Base-by-base conservation (phyloP, 2,797 vertebrate species). In the Eospalax fontanierii region DNA sequence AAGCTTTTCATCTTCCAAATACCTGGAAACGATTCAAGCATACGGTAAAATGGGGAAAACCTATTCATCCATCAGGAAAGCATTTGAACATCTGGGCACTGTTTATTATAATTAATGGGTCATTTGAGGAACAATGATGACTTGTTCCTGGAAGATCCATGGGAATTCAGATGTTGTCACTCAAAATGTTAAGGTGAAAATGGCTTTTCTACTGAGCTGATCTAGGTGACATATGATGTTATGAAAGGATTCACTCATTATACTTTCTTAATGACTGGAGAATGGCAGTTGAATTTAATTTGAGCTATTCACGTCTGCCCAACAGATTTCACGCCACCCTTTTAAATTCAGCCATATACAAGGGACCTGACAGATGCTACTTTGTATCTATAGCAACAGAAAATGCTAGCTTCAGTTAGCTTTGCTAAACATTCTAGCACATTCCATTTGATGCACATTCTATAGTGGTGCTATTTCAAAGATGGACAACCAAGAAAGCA, bases 221-320 rank as follows among this genome's bases (percentile, higher is more conserved):
- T 5, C 70, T 73, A 59, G 46, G 43, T 30, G 68, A 78, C 68
- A 87, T 57, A 87, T 94, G 83, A 43, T 73, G 46, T 57, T 78
- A 87, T 89, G 24, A 73, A 93, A 83, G 85, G 3, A 83, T 61
- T 87, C 92, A 95, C 83, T 83, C 81, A 38, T 94, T 95, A 54
- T 80, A 97, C 43, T 96, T 65, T 83, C 28, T 21, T 97, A 96
- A 96, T 96, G 95, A 96, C 89, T 95, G 68, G 81, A 95, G 84
- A 89, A 88, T 88, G 15, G 79, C 88, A 95, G 63, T 97, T 98
- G 96, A 59, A 87, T 95, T 97, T 97, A 95, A 96, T 98, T 97
- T 92, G 74, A 86, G 73, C 96, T 95, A 73, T 97, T 97, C 33
- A n/a, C 71, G 15, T 81, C 83, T 85, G 26, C 46, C 33, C 28